Evolutionary conservation across 2,113 vertebrate species (phyloP).

Genomic region (Cyprinus carpio): DNA sequence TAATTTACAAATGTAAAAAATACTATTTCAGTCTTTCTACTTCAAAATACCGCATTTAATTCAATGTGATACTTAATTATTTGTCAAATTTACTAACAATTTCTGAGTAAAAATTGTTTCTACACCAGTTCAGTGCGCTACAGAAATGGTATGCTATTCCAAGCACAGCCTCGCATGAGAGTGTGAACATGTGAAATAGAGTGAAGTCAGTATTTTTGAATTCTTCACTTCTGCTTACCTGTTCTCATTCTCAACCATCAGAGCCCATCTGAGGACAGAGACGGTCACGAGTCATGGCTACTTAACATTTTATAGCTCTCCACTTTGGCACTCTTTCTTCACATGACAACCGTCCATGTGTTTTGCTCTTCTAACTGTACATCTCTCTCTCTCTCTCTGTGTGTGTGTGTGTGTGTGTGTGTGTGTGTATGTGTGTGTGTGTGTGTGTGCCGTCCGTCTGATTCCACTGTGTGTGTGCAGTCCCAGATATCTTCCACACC

Average conservation of each 20-base stretch:
- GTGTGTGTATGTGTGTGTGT: not conserved
- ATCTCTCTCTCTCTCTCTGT: too few species aligned
- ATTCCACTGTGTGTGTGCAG: not conserved
- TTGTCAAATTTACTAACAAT: too few species aligned
- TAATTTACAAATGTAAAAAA: too few species aligned
- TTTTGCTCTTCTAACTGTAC: not conserved
- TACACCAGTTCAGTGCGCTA: too few species aligned
- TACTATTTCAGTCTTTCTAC: too few species aligned
- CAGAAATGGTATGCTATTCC: not conserved
- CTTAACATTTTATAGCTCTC: conserved; percentile 15
- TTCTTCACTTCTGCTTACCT: not conserved
- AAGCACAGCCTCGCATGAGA: not conserved
- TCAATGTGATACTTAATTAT: too few species aligned
- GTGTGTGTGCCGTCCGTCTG: not conserved
- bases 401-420: not conserved
- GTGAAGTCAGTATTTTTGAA: not conserved
- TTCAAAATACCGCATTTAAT: not conserved
- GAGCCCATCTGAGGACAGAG: not conserved
- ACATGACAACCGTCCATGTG: not conserved
- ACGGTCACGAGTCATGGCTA: not conserved
- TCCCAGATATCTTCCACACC: not conserved
- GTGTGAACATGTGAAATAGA: not conserved
- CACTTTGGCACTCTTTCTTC: conserved; percentile 10
- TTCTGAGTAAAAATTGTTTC: too few species aligned
- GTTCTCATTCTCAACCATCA: not conserved